Evolutionary conservation across 1,140 invertebrate species (phyloP).

Genomic region (Bombus balteatus): DNA sequence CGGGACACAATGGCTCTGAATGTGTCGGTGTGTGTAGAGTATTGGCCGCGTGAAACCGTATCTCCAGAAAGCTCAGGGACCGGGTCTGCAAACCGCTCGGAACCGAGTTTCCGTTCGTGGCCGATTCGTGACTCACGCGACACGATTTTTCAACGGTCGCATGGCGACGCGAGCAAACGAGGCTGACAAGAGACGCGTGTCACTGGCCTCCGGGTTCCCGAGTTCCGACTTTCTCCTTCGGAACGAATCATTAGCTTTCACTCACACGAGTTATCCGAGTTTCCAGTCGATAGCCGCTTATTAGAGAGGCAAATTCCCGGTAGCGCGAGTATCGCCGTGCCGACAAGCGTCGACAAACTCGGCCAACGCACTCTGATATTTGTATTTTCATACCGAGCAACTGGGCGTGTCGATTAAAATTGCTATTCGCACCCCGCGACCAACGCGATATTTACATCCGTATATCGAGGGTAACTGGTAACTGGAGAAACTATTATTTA

Average conservation of each 20-base stretch:
- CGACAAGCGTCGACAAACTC: background rate
- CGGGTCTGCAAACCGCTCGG: background rate
- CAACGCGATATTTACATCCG: slow-evolving; percentile 30
- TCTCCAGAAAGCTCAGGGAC: slow-evolving; percentile 10
- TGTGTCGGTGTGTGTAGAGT: background rate
- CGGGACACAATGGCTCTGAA: slow-evolving; percentile 21
- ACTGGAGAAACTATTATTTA: background rate
- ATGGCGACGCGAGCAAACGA: slow-evolving; percentile 14
- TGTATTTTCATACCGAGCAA: background rate
- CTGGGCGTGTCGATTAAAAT: slow-evolving; percentile 26
- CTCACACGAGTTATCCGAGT: slow-evolving; percentile 63
- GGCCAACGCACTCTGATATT: background rate
- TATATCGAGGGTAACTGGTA: no score
- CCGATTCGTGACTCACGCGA: slow-evolving; percentile 54
- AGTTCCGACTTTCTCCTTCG: slow-evolving; percentile 69
- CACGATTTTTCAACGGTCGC: slow-evolving; percentile 50
- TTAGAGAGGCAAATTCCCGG: slow-evolving; percentile 51
- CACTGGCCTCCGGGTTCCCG: slow-evolving; percentile 36
- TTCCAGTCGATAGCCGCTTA: slow-evolving; percentile 60
- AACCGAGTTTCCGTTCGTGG: slow-evolving; percentile 10
- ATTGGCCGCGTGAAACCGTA: slow-evolving; percentile 12
- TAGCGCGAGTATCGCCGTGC: background rate
- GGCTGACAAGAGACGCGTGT: slow-evolving; percentile 51
- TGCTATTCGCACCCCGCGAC: background rate
- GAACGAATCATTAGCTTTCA: slow-evolving; percentile 72